Evolutionary conservation across 2,113 vertebrate species (phyloP), one percentile per base, ranked within the genome.

Genomic region (Chinchilla lanigera): DNA sequence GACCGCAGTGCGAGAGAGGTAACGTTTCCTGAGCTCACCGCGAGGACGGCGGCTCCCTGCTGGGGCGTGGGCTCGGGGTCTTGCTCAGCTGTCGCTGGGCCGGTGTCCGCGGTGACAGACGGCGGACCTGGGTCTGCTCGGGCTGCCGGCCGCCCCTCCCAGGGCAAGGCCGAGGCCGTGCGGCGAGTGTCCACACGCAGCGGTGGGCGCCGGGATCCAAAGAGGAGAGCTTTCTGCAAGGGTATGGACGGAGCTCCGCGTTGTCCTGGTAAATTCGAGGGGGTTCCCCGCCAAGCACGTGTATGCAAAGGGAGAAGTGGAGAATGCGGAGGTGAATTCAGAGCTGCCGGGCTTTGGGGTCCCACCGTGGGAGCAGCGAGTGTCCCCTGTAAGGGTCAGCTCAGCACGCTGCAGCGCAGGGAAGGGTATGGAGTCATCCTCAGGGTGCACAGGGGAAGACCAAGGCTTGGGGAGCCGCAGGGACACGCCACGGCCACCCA

Each of bases 1-100:
- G 99, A 89, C 99, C 99, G 47, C 99, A 99, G 99, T 99, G 99
- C 91, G 99, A 99, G 98, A 99, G 99, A 99, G 99, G 99, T 99
- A 99, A n/a, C 97, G 97, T n/a, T 50, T 94, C 80, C 20, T 11
- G 3, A 8, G 81, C 54, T 69, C 19, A 52, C 33, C 13, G 3
- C 30, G 44, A 50, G 87, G 71, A 41, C 24, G 30, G 33, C 35
- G 71, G 47, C 80, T 38, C 63, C 9, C 30, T 84, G 0, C 28
- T n/a, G 3, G 33, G 77, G 69, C 60, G 96, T 63, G 61, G 12
- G 0, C 65, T 8, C 3, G 75, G 77, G 24, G 33, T 90, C 85
- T 85, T 81, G 75, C 77, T 92, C 28, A 93, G 73, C 22, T 47
- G 38, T 82, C 56, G 1, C 16, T 65, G 75, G 85, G 56, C 50